These are phyloP conservation scores for Calcarius lapponicus DNA, from an alignment of 2,797 vertebrate species.

Conservation along the genomic window DNA sequence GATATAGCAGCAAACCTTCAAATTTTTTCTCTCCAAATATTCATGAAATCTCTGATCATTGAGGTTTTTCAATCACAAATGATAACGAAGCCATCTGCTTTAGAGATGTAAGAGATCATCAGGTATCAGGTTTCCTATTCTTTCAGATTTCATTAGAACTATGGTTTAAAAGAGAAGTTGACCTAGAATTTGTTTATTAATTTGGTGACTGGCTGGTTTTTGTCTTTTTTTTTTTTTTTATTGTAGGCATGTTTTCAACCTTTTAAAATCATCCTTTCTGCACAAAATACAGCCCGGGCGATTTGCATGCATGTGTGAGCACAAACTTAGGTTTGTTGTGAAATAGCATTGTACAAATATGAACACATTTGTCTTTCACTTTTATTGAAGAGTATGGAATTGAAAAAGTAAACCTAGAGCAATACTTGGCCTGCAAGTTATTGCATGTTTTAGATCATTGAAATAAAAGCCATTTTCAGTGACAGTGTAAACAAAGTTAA, in stretches of 20 bases:
- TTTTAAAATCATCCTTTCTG: not conserved
- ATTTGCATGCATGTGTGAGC: not conserved
- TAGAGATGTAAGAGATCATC: not conserved
- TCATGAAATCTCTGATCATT: slow-evolving; percentile 14
- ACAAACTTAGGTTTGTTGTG: not conserved
- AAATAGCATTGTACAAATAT: not conserved
- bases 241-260: not conserved
- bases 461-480: not conserved
- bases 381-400: not conserved
- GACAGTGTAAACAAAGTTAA: not conserved
- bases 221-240: not conserved
- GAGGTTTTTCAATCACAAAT: not conserved
- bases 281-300: not conserved
- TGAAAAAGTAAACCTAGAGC: not conserved
- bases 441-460: not conserved
- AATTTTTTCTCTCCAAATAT: slow-evolving; percentile 57
- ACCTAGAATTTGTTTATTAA: not conserved
- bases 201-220: rapidly evolving
- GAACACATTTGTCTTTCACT: not conserved
- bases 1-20: slow-evolving; percentile 2
- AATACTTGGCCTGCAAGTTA: not conserved
- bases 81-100: slow-evolving; percentile 19
- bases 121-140: not conserved
- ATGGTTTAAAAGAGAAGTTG: not conserved
- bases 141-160: not conserved